Evolutionary conservation across 2,797 vertebrate species (phyloP).

Genomic region (Gymnoscopelus braueri): DNA sequence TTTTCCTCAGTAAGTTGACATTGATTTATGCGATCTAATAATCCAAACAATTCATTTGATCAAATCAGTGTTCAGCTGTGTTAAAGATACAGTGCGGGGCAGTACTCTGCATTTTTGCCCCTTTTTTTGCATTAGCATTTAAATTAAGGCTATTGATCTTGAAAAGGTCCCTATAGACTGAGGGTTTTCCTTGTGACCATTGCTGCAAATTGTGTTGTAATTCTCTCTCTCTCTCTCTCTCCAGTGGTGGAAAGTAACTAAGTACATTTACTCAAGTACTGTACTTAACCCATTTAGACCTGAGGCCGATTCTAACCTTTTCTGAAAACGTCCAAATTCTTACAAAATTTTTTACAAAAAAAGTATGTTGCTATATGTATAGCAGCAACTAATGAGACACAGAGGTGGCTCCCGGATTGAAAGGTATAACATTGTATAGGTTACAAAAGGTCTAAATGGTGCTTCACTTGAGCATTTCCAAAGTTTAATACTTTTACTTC

Average conservation of each 20-base stretch:
- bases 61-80: background rate
- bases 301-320: too few relatives aligned
- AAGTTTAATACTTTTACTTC: too few relatives aligned
- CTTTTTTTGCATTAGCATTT: background rate
- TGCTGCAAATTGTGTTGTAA: constrained; percentile 17
- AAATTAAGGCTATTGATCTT: background rate
- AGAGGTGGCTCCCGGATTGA: too few relatives aligned
- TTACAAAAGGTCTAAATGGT: too few relatives aligned
- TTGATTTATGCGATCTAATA: constrained; percentile 1
- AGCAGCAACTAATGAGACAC: too few relatives aligned
- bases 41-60: constrained; percentile 1
- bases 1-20: background rate
- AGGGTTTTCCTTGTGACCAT: background rate
- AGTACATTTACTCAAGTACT: too few relatives aligned
- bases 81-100: background rate
- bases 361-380: too few relatives aligned
- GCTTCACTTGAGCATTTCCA: too few relatives aligned
- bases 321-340: too few relatives aligned
- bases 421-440: too few relatives aligned
- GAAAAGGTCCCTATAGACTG: background rate
- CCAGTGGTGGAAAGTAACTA: too few relatives aligned
- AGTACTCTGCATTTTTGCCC: background rate
- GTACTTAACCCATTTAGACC: background rate
- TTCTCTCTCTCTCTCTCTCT: constrained; percentile 13
- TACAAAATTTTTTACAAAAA: too few relatives aligned